Evolutionary conservation across 1,140 invertebrate species (phyloP).

Genomic region (Drosophila nebulosa): DNA sequence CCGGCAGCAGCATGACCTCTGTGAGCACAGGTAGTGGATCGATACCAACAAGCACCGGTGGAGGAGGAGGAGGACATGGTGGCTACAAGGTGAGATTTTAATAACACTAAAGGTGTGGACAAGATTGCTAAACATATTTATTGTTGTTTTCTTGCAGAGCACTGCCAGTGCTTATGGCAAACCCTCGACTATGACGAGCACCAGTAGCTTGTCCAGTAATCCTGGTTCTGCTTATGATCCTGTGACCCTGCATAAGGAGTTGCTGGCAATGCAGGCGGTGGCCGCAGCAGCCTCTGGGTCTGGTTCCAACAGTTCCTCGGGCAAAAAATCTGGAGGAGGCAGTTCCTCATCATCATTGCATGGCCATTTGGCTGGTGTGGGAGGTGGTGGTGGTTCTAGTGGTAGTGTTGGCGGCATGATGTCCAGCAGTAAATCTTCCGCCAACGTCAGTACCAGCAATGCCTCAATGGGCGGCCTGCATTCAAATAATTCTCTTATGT

Average conservation of each 20-base stretch:
- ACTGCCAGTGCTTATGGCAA: constrained; percentile 75
- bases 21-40: constrained; percentile 51
- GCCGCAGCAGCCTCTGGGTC: constrained; percentile 68
- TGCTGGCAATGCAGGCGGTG: constrained; percentile 80
- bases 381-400: neutral
- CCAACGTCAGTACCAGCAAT: constrained; percentile 60
- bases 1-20: constrained; percentile 59
- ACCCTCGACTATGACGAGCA: constrained; percentile 62
- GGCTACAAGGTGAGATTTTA: constrained; percentile 64
- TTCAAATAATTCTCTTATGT: constrained; percentile 58
- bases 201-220: constrained; percentile 57
- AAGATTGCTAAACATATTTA: neutral
- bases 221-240: constrained; percentile 77
- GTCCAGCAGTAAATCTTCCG: constrained; percentile 54
- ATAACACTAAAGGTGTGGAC: too few species aligned
- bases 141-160: constrained; percentile 24
- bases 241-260: constrained; percentile 77
- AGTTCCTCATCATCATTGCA: constrained; percentile 45
- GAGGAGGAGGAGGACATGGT: constrained; percentile 48
- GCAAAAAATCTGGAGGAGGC: constrained; percentile 71
- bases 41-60: constrained; percentile 59
- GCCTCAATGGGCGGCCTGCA: constrained; percentile 46
- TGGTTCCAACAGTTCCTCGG: constrained; percentile 50
- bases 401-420: constrained; percentile 28
- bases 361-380: constrained; percentile 42